phyloP scores from a whole-genome alignment of 2,113 vertebrate species.

The Nanorana parkeri region DNA sequence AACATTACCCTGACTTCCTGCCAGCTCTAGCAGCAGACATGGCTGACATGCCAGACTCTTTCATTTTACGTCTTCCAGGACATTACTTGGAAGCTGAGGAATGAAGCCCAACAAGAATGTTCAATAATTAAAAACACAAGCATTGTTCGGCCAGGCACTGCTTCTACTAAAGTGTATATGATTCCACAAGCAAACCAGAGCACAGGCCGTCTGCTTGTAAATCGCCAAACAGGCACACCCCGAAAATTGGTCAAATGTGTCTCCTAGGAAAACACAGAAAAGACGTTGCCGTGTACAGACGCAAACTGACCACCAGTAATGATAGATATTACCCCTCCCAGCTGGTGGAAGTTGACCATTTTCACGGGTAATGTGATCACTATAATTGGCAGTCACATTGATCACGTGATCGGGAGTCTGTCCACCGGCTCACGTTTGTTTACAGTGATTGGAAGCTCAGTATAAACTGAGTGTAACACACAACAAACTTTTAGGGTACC shows the following conservation, averaged over 20 bases:
- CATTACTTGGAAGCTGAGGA: constrained; percentile 42
- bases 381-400: too few species aligned
- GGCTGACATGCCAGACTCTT: constrained; percentile 21
- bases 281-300: too few species aligned
- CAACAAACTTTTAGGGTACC: too few species aligned
- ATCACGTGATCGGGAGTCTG: too few species aligned
- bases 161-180: constrained; percentile 8
- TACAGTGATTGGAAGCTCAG: too few species aligned
- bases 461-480: too few species aligned
- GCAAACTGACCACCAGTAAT: too few species aligned
- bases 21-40: constrained; percentile 11
- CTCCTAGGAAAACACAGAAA: too few species aligned
- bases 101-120: constrained; percentile 38
- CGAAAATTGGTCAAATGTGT: neutral
- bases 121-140: constrained; percentile 30
- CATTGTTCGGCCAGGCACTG: constrained; percentile 23
- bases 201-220: neutral
- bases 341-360: too few species aligned
- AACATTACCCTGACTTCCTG: constrained; percentile 1
- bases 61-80: constrained; percentile 30
- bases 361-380: too few species aligned
- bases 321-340: too few species aligned
- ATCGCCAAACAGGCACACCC: neutral
- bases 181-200: neutral
- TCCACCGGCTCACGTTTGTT: too few species aligned